A percentile compares a stretch with the other conserved stretches of the same genome.
Conservation (phyloP, 2,113 vertebrate species). For the Lucifuga dentata region DNA sequence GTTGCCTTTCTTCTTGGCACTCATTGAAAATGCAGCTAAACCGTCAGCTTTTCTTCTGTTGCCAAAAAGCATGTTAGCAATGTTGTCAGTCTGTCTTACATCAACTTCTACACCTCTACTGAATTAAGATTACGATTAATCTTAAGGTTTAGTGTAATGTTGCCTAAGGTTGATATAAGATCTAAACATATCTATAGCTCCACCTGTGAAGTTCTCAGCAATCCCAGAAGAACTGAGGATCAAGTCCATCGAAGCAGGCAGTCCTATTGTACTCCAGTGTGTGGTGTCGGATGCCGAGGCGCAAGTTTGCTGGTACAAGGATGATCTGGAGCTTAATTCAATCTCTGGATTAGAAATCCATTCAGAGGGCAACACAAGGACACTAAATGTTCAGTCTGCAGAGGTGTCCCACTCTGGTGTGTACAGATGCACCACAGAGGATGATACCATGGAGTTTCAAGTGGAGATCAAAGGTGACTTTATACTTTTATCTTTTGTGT, state of each 20-base stretch:
- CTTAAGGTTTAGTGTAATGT: slow-evolving; percentile 38
- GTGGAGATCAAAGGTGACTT: slow-evolving; percentile 86
- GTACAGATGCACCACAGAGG: slow-evolving; percentile 82
- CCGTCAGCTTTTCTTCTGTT: slow-evolving; percentile 35
- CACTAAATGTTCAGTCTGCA: slow-evolving; percentile 78
- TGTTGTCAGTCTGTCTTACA: slow-evolving; percentile 9
- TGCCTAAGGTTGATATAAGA: slow-evolving; percentile 62
- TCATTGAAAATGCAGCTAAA: slow-evolving; percentile 30
- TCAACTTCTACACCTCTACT: neutral
- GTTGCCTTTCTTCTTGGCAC: slow-evolving; percentile 43
- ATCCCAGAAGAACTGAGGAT: slow-evolving; percentile 78
- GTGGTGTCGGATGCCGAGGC: slow-evolving; percentile 79
- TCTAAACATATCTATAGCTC: slow-evolving; percentile 84
- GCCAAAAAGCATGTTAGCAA: slow-evolving; percentile 50
- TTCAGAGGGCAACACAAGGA: slow-evolving; percentile 78
- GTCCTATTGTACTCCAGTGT: slow-evolving; percentile 79
- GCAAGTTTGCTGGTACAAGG: slow-evolving; percentile 82
- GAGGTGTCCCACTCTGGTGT: slow-evolving; percentile 80
- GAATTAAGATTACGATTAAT: slow-evolving; percentile 32
- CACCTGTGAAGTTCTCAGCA: slow-evolving; percentile 82
- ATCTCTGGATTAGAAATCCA: slow-evolving; percentile 75
- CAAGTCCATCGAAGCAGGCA: slow-evolving; percentile 75
- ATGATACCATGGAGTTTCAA: slow-evolving; percentile 83
- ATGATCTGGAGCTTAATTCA: slow-evolving; percentile 72
- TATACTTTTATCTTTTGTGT: slow-evolving; percentile 65